phyloP scores from a whole-genome alignment of 1,140 invertebrate species.

The Macrostomum lignano region DNA sequence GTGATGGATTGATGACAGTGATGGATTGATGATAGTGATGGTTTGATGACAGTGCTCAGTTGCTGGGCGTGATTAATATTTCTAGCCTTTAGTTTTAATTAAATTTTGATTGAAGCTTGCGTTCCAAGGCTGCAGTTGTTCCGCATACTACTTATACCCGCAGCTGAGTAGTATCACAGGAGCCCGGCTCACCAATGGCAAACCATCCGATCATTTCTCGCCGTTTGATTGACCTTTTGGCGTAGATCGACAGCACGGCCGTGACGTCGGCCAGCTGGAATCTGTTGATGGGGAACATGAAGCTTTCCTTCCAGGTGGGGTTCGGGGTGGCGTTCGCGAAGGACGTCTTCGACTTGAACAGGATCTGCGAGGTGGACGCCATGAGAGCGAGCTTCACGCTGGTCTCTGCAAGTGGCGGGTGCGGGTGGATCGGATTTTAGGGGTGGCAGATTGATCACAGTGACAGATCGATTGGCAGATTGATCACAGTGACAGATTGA shows the following conservation, averaged over 20 bases:
- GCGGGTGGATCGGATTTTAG: no score
- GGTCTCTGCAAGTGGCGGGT: conserved; percentile 51
- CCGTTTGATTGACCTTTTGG: conserved; percentile 58
- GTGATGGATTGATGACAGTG: no score
- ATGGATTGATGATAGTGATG: no score
- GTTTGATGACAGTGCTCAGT: no score
- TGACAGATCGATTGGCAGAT: no score
- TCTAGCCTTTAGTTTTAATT: no score
- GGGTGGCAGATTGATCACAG: no score
- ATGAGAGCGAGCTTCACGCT: conserved; percentile 67
- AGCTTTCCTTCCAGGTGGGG: conserved; percentile 73
- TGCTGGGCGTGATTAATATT: no score
- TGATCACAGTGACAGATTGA: no score
- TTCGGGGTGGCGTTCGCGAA: conserved; percentile 62
- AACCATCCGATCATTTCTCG: conserved; percentile 90
- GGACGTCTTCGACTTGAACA: conserved; percentile 62
- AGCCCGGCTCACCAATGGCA: conserved; percentile 36
- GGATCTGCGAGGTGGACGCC: conserved; percentile 63
- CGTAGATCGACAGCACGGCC: conserved; percentile 66
- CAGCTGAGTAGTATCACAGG: not conserved
- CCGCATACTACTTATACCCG: no score
- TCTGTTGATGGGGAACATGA: conserved; percentile 73
- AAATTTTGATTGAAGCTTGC: no score
- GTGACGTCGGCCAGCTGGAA: conserved; percentile 82
- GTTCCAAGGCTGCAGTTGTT: no score